Percentiles rank a stretch among this genome's conserved stretches.
Evolutionary conservation across 2,113 vertebrate species (phyloP).

Genomic region (Electrona antarctica): DNA sequence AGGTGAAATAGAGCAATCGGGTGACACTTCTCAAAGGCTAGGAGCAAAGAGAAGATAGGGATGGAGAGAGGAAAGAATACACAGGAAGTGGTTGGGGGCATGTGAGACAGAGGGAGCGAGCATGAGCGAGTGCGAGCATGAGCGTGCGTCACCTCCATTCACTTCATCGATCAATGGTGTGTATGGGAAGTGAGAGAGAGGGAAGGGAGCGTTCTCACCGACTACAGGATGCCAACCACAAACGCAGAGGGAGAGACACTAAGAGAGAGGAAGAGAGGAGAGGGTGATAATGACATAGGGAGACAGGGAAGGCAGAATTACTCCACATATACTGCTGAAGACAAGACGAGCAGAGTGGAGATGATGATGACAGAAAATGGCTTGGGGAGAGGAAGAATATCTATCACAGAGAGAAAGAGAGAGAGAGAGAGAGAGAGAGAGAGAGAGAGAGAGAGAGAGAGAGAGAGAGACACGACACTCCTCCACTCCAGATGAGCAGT

Average conservation of each 20-base stretch:
- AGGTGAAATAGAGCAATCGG: no score
- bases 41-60: neutral
- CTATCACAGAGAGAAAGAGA: neutral
- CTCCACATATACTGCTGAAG: no score
- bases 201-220: no score
- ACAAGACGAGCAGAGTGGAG: no score
- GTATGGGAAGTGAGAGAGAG: neutral
- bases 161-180: no score
- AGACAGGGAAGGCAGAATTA: neutral
- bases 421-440: neutral
- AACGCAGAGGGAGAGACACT: no score
- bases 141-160: no score
- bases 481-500: conserved; percentile 54
- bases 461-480: conserved; percentile 19
- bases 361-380: neutral
- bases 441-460: neutral
- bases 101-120: neutral
- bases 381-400: neutral
- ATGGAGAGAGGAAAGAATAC: neutral
- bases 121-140: neutral
- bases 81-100: neutral
- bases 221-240: no score
- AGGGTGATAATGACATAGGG: neutral
- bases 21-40: no score
- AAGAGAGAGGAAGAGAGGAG: neutral